Conservation (phyloP, 2,113 vertebrate genomes). For the Albula goreensis region DNA sequence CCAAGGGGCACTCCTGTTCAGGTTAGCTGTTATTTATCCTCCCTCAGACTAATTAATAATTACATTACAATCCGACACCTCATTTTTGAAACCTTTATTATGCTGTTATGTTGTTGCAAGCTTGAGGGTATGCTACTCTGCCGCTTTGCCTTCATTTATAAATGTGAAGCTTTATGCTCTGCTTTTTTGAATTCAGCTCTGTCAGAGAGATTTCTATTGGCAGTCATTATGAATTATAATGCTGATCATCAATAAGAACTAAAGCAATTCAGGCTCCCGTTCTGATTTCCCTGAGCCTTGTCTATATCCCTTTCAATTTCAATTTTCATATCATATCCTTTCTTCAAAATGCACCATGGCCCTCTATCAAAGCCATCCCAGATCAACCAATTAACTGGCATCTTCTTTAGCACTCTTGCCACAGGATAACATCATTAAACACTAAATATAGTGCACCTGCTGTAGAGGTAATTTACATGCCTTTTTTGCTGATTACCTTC, state of each 20-base stretch:
- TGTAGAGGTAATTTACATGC: slow-evolving; percentile 41
- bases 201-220: neutral
- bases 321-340: neutral
- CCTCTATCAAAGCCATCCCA: neutral
- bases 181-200: neutral
- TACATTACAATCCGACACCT: neutral
- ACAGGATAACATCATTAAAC: slow-evolving; percentile 52
- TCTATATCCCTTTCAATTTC: too few relatives aligned
- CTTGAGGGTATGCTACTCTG: neutral
- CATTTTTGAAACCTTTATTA: neutral
- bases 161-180: neutral
- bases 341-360: neutral
- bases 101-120: neutral
- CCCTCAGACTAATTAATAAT: neutral
- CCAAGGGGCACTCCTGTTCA: neutral
- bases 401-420: slow-evolving; percentile 35
- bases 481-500: slow-evolving; percentile 55
- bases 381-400: slow-evolving; percentile 36
- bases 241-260: neutral
- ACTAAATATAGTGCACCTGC: slow-evolving; percentile 36
- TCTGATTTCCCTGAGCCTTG: neutral
- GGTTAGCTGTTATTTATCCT: neutral
- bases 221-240: neutral
- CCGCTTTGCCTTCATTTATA: neutral
- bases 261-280: neutral